Evolutionary conservation across 2,888 invertebrate species (phyloP), one percentile per base, ranked within the genome.

Genomic region (Rhagophthalmus giganteus): DNA sequence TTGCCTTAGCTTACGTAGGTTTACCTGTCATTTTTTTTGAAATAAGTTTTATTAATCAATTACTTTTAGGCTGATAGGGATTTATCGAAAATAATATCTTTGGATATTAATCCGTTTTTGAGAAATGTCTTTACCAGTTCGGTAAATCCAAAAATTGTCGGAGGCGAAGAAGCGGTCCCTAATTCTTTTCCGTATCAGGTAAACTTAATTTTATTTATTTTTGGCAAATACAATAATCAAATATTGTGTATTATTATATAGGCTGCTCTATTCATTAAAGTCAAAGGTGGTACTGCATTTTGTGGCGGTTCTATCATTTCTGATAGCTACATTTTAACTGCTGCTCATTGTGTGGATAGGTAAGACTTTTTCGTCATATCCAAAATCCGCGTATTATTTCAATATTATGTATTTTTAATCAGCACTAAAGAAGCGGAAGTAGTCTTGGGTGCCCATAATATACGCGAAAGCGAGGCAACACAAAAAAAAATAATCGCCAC

Each of bases 361-460:
- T 13, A 37, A 2, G 11, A 24, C 9, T 10, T 32, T 30, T 24
- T 24, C 7, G 7, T 6, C 5, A 24, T 24, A 6, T 24, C 24
- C 7, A 24, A 24, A 24, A 6, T 24, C 7, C 5, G 24, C 7
- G 5, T 6, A 5, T 24, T 24, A 24, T 24, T 24, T 24, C 5
- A 24, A n/a, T n/a, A n/a, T n/a, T 24, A 6, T 24, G 7, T 5
- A 24, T 5, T 24, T 24, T 24, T 24, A 20, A 55, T 24, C 31
- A 63, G 61, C 14, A 59, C 60, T 33, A 34, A 32, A 25, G 51
- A 39, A n/a, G 56, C 56, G 14, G 55, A 62, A 32, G 63, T 66
- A n/a, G 51, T 60, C 4, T 39, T 64, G 28, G 66, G 65, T 2
- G 66, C 65, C 1, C 64, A 74, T 51, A 66, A 69, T 52, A 56